A percentile compares a stretch with the other conserved stretches of the same genome.
Evolutionary conservation across 53 echinoderm and acorn worm species (phyloP).

Genomic region (Arbacia lixula): DNA sequence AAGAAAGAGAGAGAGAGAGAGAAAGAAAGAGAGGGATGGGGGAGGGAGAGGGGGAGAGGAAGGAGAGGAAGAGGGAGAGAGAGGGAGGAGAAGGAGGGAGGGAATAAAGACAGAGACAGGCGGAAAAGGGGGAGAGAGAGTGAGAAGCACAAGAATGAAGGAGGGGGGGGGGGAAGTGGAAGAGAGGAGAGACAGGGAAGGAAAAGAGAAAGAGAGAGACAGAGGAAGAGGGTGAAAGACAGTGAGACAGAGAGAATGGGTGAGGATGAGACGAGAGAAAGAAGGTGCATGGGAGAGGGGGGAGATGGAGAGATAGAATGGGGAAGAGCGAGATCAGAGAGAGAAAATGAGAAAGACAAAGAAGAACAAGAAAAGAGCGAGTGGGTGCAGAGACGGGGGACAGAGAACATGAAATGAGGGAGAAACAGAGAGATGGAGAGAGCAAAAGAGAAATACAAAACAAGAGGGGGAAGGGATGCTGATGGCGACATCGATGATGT

Average conservation of each 20-base stretch:
- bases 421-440: background rate
- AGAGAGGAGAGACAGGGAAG: no score
- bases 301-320: no score
- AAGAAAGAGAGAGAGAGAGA: background rate
- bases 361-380: background rate
- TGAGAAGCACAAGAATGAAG: background rate
- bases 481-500: constrained; percentile 29
- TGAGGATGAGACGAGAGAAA: background rate
- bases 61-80: background rate
- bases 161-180: background rate
- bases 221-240: no score
- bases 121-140: background rate
- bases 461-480: no score
- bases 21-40: background rate
- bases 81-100: background rate
- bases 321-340: background rate
- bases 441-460: no score
- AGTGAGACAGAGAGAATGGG: background rate
- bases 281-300: background rate
- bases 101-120: background rate
- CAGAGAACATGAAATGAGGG: background rate
- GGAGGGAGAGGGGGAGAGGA: background rate
- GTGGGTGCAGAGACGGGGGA: background rate
- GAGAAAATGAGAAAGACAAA: background rate
- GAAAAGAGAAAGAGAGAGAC: no score